Evolutionary conservation across 2,888 invertebrate species (phyloP).

Genomic region (Acrocyrtus sp.): DNA sequence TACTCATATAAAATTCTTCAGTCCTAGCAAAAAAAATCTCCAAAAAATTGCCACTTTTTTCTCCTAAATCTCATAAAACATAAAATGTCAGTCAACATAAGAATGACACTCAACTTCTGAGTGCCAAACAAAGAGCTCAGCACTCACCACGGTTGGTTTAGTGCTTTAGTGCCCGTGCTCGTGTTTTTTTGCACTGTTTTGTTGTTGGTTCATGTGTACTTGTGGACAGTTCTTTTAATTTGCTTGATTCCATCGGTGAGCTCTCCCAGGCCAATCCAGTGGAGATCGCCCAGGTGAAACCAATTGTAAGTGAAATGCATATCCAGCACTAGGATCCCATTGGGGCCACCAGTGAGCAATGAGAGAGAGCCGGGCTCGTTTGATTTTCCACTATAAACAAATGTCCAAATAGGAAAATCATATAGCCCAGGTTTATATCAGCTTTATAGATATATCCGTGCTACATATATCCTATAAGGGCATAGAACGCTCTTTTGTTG

Average conservation of each 20-base stretch:
- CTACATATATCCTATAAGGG: not conserved
- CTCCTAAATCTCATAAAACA: no score
- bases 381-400: conserved; percentile 37
- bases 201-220: conserved; percentile 46
- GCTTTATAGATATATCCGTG: not conserved
- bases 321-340: conserved; percentile 32
- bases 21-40: no score
- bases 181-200: no score
- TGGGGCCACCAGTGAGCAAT: conserved; percentile 47
- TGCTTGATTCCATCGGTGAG: conserved; percentile 33
- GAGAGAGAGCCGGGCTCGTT: conserved; percentile 39
- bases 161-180: no score
- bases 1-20: no score
- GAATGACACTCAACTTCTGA: no score
- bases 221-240: conserved; percentile 30
- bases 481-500: not conserved
- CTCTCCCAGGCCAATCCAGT: conserved; percentile 39
- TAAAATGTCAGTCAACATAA: no score
- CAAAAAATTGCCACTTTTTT: no score
- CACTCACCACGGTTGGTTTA: no score
- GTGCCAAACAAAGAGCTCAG: no score
- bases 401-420: no score
- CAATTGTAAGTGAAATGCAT: conserved; percentile 31
- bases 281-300: conserved; percentile 28
- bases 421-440: no score